Evolutionary conservation across 2,797 vertebrate genomes (phyloP), one percentile per base, ranked within the genome.

Genomic region (Pseudochirops corinnae): DNA sequence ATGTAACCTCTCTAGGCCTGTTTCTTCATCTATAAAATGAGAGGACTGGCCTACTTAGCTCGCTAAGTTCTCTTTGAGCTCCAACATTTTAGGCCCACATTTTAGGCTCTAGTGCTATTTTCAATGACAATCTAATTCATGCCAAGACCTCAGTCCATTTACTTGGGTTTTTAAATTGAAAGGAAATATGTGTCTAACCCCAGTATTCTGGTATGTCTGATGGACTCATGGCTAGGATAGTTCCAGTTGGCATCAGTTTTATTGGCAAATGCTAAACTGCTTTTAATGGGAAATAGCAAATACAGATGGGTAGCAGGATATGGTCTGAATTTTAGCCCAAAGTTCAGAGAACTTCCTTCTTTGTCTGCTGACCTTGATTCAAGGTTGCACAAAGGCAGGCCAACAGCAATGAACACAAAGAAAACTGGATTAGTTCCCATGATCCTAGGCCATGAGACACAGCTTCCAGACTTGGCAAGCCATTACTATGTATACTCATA

Each of bases 271-370:
- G 95, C 94, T 56, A 10, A 57, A 92, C 93, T 95, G 55, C 33
- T 95, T 95, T 87, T 87, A 26, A 26, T 50, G 74, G 74, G 74
- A 87, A 87, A 87, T 87, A 94, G 92, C 74, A 94, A 94, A 93
- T 92, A 18, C 67, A 92, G 92, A n/a, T 90, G 12, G 21, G 93
- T 91, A 95, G 56, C 95, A 93, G 95, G 33, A 95, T 93, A 96
- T 92, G 39, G 52, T 87, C 33, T 93, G 94, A 94, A 93, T 92
- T 56, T 87, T 94, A 96, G 90, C 33, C 31, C 58, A 6, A 46
- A 92, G 94, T 56, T 52, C 50, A 92, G 90, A 97, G 95, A 93
- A 62, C 29, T 0, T 90, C 90, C n/a, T 55, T 55, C 94, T 28
- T 90, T 12, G 24, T 92, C 31, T 55, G n/a, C 46, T 90, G 93